These are phyloP conservation scores for Danionella dracula DNA, from an alignment of 2,797 vertebrate genomes.

Conservation along the genomic window DNA sequence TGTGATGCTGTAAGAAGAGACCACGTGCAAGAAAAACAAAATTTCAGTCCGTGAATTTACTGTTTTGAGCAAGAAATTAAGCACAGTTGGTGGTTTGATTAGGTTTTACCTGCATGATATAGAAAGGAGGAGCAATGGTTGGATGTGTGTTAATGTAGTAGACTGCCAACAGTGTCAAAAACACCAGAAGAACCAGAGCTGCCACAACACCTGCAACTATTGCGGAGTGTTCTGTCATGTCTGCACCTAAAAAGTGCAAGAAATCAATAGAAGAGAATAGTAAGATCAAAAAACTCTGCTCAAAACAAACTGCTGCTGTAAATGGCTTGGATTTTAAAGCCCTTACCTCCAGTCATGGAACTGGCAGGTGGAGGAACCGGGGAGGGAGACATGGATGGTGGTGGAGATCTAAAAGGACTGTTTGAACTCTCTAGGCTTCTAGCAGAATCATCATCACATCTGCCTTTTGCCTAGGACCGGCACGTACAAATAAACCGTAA, in stretches of 20 bases:
- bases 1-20: conserved; percentile 69
- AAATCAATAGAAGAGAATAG: too few species aligned
- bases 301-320: neutral
- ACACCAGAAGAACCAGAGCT: conserved; percentile 77
- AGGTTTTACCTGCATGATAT: conserved; percentile 76
- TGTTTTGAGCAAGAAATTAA: too few species aligned
- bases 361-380: conserved; percentile 57
- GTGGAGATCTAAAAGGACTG: conserved; percentile 52
- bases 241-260: conserved; percentile 39
- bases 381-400: conserved; percentile 56
- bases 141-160: conserved; percentile 90
- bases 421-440: conserved; percentile 58
- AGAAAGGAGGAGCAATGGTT: conserved; percentile 80
- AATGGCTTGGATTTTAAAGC: too few species aligned
- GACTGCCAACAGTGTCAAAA: conserved; percentile 78
- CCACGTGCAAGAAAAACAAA: too few species aligned
- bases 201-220: conserved; percentile 84
- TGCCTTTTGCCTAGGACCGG: conserved; percentile 69
- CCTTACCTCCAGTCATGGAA: conserved; percentile 79
- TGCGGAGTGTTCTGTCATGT: conserved; percentile 73
- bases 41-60: too few species aligned
- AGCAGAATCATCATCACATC: conserved; percentile 78
- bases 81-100: neutral
- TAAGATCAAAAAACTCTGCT: too few species aligned
- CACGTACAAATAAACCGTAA: conserved; percentile 35